Percentiles rank a stretch among this genome's conserved stretches.
phyloP scores from a whole-genome alignment of 2,113 vertebrate species.

The Catagonus wagneri region DNA sequence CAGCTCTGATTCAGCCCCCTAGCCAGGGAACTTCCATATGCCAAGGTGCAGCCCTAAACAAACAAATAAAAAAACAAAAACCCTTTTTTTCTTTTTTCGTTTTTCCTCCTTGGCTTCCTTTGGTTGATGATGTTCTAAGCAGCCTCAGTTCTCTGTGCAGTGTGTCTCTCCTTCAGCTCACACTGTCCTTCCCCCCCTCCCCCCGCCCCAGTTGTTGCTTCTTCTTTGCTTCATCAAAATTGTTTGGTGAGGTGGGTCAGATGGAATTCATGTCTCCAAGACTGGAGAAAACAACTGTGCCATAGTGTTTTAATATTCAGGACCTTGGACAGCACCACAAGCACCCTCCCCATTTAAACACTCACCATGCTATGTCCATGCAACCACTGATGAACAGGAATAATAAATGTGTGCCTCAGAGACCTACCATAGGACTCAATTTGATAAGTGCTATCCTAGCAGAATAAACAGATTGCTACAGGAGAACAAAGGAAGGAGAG shows the following conservation, averaged over 20 bases:
- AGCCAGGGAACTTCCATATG: too few relatives aligned
- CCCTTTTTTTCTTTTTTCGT: background rate
- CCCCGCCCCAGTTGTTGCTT: too few relatives aligned
- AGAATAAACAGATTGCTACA: slow-evolving; percentile 14
- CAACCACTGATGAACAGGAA: background rate
- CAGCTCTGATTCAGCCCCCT: too few relatives aligned
- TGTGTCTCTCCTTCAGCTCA: background rate
- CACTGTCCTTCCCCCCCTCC: too few relatives aligned
- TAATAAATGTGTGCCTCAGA: background rate
- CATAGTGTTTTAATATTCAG: slow-evolving; percentile 42
- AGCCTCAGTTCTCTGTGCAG: background rate
- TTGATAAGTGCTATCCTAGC: background rate
- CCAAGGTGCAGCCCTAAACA: too few relatives aligned
- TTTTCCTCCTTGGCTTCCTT: background rate
- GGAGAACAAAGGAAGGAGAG: slow-evolving; percentile 11
- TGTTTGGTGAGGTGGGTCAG: background rate
- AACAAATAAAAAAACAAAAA: too few relatives aligned
- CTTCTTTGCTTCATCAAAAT: background rate
- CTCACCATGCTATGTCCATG: background rate
- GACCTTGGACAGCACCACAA: slow-evolving; percentile 71
- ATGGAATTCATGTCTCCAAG: slow-evolving; percentile 1
- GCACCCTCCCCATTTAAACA: background rate
- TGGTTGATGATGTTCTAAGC: background rate
- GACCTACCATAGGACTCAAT: background rate
- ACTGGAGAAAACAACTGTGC: background rate